Base-by-base conservation (phyloP, 2,888 invertebrate genomes). In the Kuschelorhynchus macadamiae region DNA sequence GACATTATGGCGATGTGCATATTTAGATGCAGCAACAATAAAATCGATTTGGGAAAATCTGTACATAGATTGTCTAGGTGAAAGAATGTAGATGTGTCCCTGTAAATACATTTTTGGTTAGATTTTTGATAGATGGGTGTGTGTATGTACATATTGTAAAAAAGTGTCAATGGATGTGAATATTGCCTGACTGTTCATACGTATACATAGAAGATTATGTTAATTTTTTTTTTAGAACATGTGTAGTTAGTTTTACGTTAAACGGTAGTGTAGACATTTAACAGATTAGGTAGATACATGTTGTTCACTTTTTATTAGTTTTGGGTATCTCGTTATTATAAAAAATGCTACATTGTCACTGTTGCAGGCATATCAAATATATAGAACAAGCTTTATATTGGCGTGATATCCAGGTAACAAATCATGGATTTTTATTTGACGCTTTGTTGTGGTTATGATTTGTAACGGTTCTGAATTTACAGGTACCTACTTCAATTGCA, bases 401-500 rank as follows among this genome's bases (percentile, higher is more conserved):
- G n/a, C n/a, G n/a, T n/a, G n/a, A n/a, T n/a, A n/a, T n/a, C n/a
- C n/a, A n/a, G n/a, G n/a, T n/a, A n/a, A n/a, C n/a, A n/a, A n/a
- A n/a, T n/a, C n/a, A n/a, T n/a, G n/a, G n/a, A n/a, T n/a, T n/a
- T n/a, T n/a, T n/a, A n/a, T n/a, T n/a, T n/a, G n/a, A n/a, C n/a
- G n/a, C n/a, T n/a, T n/a, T n/a, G n/a, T n/a, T n/a, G n/a, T n/a
- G n/a, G n/a, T n/a, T 25, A 25, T 25, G 25, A 25, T 25, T 25
- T 25, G 7, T 25, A 25, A 25, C 25, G 7, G 25, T 5, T 25
- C 7, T 25, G 61, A 64, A 47, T 39, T 72, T 72, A 44, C 70
- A 72, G 94, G 94, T 85, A 97, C 97, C 78, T 97, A 97, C 88
- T 98, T 98, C 90, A 97, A 97, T 88, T 97, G 97, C 88, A 97